phyloP scores from a whole-genome alignment of 2,113 vertebrate species.

The Clarias batrachus region DNA sequence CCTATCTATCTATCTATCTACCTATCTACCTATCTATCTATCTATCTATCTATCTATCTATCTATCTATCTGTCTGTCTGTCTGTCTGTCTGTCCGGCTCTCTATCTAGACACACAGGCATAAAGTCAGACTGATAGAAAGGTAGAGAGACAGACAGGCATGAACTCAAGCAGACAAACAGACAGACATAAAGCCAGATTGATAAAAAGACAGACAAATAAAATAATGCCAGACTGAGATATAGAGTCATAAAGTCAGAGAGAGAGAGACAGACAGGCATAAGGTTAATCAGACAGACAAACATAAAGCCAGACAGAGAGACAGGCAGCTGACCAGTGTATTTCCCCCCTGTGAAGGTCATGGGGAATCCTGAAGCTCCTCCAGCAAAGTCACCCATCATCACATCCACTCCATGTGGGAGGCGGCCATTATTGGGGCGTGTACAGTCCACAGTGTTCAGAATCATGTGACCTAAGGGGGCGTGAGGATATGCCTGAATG shows the following conservation, averaged over 20 bases:
- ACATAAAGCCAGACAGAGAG: not conserved
- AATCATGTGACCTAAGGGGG: slow-evolving; percentile 74
- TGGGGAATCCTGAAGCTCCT: slow-evolving; percentile 80
- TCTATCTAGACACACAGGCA: too few relatives aligned
- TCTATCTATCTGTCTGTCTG: too few relatives aligned
- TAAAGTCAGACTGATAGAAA: too few relatives aligned
- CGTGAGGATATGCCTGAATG: not conserved
- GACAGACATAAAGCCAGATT: not conserved
- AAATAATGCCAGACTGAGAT: not conserved
- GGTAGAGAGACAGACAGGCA: too few relatives aligned
- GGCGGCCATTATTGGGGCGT: slow-evolving; percentile 74
- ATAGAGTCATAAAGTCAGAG: too few relatives aligned
- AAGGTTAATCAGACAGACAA: not conserved
- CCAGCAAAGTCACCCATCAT: slow-evolving; percentile 83
- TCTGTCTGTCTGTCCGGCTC: too few relatives aligned
- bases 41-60: too few relatives aligned
- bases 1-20: too few relatives aligned
- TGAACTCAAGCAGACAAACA: not conserved
- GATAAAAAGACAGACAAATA: not conserved
- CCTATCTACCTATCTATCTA: too few relatives aligned
- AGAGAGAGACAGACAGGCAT: not conserved
- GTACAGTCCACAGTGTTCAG: slow-evolving; percentile 83
- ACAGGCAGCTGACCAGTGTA: slow-evolving; percentile 70
- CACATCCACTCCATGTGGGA: slow-evolving; percentile 71
- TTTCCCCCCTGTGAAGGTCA: slow-evolving; percentile 78